Percentiles rank a stretch among this genome's conserved stretches.
Evolutionary conservation across 2,113 vertebrate species (phyloP).

Genomic region (Brienomyrus brachyistius): DNA sequence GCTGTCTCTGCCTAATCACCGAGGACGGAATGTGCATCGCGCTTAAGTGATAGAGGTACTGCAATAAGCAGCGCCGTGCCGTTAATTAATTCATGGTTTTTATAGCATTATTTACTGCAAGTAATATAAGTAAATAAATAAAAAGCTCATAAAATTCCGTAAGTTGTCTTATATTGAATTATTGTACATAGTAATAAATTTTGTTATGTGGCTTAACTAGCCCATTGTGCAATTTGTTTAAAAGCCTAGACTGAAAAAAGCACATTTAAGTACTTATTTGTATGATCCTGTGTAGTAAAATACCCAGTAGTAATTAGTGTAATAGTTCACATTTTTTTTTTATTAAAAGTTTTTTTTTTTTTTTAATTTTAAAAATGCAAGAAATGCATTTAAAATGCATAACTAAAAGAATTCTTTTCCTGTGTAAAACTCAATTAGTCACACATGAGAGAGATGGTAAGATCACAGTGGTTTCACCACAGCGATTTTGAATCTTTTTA

Average conservation of each 20-base stretch:
- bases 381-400: not conserved
- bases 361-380: not conserved
- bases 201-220: not conserved
- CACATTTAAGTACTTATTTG: not conserved
- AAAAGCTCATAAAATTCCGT: not conserved
- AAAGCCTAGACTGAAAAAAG: not conserved
- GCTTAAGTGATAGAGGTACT: not conserved
- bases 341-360: not conserved
- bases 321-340: not conserved
- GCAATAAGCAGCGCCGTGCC: not conserved
- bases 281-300: not conserved
- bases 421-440: not conserved
- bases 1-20: not conserved
- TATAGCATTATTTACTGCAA: not conserved
- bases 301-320: not conserved
- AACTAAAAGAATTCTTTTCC: not conserved
- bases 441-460: not conserved
- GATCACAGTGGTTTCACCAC: not conserved
- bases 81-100: not conserved
- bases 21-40: not conserved
- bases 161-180: not conserved
- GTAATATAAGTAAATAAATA: not conserved
- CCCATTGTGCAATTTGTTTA: conserved; percentile 10
- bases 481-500: not conserved
- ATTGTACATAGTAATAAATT: conserved; percentile 8